A percentile compares a stretch with the other conserved stretches of the same genome.
phyloP scores from a whole-genome alignment of 2,113 vertebrate genomes.

The Pachyramphus minor region DNA sequence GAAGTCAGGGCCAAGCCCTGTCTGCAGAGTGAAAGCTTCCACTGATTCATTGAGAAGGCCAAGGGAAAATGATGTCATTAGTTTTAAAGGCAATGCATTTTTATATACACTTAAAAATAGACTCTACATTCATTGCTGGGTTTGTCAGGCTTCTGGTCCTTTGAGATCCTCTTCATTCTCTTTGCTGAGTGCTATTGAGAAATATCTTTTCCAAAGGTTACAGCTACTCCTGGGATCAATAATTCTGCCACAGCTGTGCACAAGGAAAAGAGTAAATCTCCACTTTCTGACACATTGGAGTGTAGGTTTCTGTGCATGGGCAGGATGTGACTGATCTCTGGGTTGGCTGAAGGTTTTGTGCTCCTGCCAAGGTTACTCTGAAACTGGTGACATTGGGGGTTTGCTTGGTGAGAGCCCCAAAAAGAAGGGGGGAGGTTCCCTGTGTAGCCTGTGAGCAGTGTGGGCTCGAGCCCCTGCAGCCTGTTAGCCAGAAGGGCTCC shows the following conservation, averaged over 20 bases:
- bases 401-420: not conserved
- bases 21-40: not conserved
- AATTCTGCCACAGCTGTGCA: not conserved
- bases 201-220: not conserved
- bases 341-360: not conserved
- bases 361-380: not conserved
- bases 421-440: accelerated
- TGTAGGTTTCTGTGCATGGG: not conserved
- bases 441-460: not conserved
- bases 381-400: accelerated
- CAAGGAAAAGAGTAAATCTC: not conserved
- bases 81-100: not conserved
- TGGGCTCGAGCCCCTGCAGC: accelerated
- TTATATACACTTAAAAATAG: not conserved
- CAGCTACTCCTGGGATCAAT: not conserved
- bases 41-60: not conserved
- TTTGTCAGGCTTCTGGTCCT: not conserved
- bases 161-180: not conserved
- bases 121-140: accelerated
- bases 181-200: not conserved
- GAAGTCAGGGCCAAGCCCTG: not conserved
- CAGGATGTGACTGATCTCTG: not conserved
- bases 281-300: accelerated
- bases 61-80: not conserved
- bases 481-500: not conserved